These are phyloP conservation scores for Eupeodes latifasciatus DNA, from an alignment of 2,888 invertebrate genomes.

Conservation along the genomic window DNA sequence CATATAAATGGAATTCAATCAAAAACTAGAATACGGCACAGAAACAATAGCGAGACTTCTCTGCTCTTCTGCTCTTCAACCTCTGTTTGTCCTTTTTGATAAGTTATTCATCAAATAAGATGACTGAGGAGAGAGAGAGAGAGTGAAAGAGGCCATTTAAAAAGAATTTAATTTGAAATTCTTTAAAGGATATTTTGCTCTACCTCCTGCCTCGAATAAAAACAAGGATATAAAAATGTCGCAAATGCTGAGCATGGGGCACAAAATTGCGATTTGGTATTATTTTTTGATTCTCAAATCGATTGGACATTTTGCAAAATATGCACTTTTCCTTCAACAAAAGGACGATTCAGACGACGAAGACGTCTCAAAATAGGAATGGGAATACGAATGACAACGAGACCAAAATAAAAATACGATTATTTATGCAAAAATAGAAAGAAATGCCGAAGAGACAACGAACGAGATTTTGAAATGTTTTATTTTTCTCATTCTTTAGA, in stretches of 20 bases:
- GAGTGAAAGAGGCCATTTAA: not conserved
- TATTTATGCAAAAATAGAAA: slow-evolving; percentile 1
- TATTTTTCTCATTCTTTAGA: not conserved
- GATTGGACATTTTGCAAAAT: slow-evolving; percentile 43
- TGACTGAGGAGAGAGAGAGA: not conserved
- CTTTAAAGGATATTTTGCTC: not conserved
- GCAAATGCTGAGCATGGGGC: slow-evolving; percentile 23
- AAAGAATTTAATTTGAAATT: slow-evolving; percentile 41
- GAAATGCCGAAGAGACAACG: not conserved
- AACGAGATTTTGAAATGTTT: not conserved
- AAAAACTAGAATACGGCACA: not conserved
- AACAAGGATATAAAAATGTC: slow-evolving; percentile 10
- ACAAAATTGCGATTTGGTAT: slow-evolving; percentile 30
- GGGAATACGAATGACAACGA: not conserved
- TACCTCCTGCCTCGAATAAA: not conserved
- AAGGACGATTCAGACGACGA: not conserved
- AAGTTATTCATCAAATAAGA: slow-evolving; percentile 43
- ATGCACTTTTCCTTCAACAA: slow-evolving; percentile 28
- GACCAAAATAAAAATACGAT: slow-evolving; percentile 4
- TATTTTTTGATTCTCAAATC: slow-evolving; percentile 22
- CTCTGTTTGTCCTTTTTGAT: not conserved
- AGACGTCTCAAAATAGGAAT: not conserved
- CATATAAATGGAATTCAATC: slow-evolving; percentile 23
- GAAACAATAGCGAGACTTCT: not conserved
- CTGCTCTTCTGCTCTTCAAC: not conserved